phyloP scores from a whole-genome alignment of 2,888 invertebrate species.

The Clostera curtula region DNA sequence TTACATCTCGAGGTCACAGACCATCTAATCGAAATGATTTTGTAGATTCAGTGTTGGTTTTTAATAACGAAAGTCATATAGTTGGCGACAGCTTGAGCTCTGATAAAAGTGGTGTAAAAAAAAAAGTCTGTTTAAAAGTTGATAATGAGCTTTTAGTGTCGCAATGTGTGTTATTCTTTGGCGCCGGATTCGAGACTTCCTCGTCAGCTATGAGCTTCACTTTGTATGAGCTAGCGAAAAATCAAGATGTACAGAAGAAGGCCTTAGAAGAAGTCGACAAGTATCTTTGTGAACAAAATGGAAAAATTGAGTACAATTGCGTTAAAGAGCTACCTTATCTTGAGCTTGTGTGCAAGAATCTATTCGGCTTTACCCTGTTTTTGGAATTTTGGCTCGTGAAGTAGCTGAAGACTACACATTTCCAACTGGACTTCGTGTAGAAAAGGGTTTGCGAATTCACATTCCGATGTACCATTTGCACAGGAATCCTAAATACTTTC shows the following conservation, averaged over 20 bases:
- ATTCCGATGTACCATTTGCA: slow-evolving; percentile 30
- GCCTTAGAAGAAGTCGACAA: not conserved
- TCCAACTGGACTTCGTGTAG: slow-evolving; percentile 25
- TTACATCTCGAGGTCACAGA: not conserved
- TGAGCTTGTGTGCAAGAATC: slow-evolving; percentile 1
- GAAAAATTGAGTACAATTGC: not conserved
- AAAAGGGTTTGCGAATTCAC: slow-evolving; percentile 29
- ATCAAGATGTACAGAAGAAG: slow-evolving; percentile 1
- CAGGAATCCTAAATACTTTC: slow-evolving; percentile 23
- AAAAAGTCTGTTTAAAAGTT: slow-evolving; percentile 1
- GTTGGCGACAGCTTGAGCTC: slow-evolving; percentile 1
- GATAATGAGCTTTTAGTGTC: slow-evolving; percentile 1
- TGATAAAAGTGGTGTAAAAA: not conserved
- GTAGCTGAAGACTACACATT: slow-evolving; percentile 22
- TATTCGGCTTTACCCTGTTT: not conserved
- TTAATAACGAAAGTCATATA: not conserved
- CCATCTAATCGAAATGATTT: slow-evolving; percentile 1
- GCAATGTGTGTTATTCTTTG: not conserved
- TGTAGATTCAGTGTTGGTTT: slow-evolving; percentile 2
- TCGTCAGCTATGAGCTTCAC: not conserved
- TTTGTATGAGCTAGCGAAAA: slow-evolving; percentile 1
- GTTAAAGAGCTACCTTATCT: slow-evolving; percentile 1
- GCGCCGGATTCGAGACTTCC: slow-evolving; percentile 2
- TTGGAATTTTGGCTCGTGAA: not conserved
- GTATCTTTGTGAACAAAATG: not conserved